Conservation (phyloP, 1,140 invertebrate genomes). For the Drosophila tani region DNA sequence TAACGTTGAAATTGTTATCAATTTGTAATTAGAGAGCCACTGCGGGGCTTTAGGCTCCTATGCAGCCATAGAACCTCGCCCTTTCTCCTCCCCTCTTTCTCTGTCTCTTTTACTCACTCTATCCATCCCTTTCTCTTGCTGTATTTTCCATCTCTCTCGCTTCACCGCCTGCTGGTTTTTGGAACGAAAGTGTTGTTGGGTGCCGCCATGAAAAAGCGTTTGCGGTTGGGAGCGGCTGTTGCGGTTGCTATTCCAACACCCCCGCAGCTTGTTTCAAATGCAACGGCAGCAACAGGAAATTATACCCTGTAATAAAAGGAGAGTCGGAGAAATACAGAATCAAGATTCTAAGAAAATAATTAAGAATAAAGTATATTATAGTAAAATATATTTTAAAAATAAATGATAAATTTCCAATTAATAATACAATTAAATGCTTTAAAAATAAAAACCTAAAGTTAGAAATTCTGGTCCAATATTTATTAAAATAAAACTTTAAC, state of each 20-base stretch:
- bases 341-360: background rate
- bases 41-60: slow-evolving; percentile 12
- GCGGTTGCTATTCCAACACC: slow-evolving; percentile 44
- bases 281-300: slow-evolving; percentile 32
- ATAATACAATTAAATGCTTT: too few species aligned
- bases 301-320: slow-evolving; percentile 8
- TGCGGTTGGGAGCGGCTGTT: slow-evolving; percentile 59
- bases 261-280: slow-evolving; percentile 28
- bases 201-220: slow-evolving; percentile 57
- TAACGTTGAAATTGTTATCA: slow-evolving; percentile 77
- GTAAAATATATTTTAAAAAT: too few species aligned
- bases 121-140: background rate
- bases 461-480: too few species aligned
- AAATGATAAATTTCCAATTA: too few species aligned
- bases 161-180: slow-evolving; percentile 17
- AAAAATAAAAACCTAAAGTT: too few species aligned
- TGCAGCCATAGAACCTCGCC: background rate
- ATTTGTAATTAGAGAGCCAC: slow-evolving; percentile 69
- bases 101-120: background rate
- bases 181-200: slow-evolving; percentile 33
- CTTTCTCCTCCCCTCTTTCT: background rate
- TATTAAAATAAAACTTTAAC: too few species aligned
- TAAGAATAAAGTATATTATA: too few species aligned
- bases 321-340: background rate
- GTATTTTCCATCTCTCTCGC: background rate